phyloP scores from a whole-genome alignment of 2,888 invertebrate species.

The Rhingia campestris region DNA sequence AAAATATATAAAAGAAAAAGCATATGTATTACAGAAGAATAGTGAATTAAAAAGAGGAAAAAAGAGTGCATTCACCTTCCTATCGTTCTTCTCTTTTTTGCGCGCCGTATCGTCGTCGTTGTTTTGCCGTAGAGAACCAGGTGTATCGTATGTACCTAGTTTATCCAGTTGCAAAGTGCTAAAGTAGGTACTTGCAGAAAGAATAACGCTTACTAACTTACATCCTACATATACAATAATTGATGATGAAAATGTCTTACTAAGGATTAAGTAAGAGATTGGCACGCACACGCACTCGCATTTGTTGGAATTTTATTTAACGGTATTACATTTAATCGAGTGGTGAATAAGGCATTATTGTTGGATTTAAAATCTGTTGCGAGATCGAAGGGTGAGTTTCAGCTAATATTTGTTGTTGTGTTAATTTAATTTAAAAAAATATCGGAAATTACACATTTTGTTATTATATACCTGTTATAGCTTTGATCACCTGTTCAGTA shows the following conservation, averaged over 20 bases:
- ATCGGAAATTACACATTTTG: not conserved
- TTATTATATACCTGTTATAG: constrained; percentile 8
- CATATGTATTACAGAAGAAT: constrained; percentile 40
- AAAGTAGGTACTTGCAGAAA: constrained; percentile 53
- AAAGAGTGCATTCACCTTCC: constrained; percentile 74
- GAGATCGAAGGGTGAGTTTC: constrained; percentile 46
- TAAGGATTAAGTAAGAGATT: constrained; percentile 70
- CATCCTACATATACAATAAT: constrained; percentile 20
- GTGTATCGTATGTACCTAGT: constrained; percentile 67
- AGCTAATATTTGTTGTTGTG: not conserved
- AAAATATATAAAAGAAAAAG: constrained; percentile 39
- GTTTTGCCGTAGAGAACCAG: constrained; percentile 62
- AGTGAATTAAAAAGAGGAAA: constrained; percentile 62
- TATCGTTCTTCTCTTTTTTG: constrained; percentile 72
- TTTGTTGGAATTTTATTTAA: constrained; percentile 61
- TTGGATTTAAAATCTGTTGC: constrained; percentile 52
- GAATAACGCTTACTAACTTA: constrained; percentile 33
- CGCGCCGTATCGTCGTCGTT: constrained; percentile 61
- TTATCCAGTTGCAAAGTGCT: constrained; percentile 71
- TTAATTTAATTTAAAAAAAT: no score
- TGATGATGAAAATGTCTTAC: constrained; percentile 50
- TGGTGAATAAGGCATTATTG: constrained; percentile 25
- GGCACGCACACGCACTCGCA: constrained; percentile 27
- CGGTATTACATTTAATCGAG: constrained; percentile 49
- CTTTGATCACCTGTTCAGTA: constrained; percentile 29